Conservation (phyloP, 2,113 vertebrate species). For the Scortum barcoo region DNA sequence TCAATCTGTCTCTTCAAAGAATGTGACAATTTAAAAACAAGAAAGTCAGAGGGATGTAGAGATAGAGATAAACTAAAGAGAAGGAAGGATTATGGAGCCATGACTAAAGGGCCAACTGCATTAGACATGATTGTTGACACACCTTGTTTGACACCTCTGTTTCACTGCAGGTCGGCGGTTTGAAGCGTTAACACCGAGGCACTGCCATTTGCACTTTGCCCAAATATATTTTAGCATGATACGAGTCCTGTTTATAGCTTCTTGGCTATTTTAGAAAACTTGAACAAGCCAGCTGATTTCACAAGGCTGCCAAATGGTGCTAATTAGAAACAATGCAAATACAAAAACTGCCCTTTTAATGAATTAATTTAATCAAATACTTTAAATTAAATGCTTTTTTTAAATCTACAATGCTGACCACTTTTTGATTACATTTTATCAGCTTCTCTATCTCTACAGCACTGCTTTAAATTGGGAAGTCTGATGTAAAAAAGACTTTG, state of each 20-base stretch:
- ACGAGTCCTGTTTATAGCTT: slow-evolving; percentile 8
- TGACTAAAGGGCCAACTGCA: neutral
- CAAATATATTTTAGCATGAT: neutral
- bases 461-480: too few species aligned
- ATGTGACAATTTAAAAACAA: neutral
- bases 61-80: neutral
- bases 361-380: too few species aligned
- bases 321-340: slow-evolving; percentile 21
- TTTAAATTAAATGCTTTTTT: too few species aligned
- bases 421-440: too few species aligned
- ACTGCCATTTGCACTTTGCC: neutral
- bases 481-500: too few species aligned
- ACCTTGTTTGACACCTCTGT: neutral
- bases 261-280: slow-evolving; percentile 10
- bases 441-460: too few species aligned
- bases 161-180: neutral
- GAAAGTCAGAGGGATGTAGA: neutral
- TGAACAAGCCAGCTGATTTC: slow-evolving; percentile 31
- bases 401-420: too few species aligned
- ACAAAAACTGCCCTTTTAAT: too few species aligned
- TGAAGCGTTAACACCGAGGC: slow-evolving; percentile 15
- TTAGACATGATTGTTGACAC: neutral
- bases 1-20: neutral
- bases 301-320: slow-evolving; percentile 7
- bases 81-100: neutral